Evolutionary conservation across 2,888 invertebrate species (phyloP).

Genomic region (Torymus aiolomorphi): DNA sequence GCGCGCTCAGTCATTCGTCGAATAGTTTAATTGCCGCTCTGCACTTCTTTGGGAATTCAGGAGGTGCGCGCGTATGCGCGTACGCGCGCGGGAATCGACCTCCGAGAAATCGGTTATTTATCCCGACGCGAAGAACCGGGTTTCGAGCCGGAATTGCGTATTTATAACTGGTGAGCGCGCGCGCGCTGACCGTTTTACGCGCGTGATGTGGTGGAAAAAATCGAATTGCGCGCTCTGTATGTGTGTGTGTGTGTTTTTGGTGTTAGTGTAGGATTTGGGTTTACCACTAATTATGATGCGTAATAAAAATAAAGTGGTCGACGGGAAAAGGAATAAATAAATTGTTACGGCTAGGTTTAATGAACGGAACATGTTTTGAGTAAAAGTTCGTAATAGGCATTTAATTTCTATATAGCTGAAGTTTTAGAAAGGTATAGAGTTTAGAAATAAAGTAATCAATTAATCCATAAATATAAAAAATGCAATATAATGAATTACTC

Average conservation of each 20-base stretch:
- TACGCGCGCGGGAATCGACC: conserved; percentile 10
- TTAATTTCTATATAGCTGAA: no score
- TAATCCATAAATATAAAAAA: no score
- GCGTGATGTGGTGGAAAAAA: neutral
- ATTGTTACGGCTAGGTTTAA: neutral
- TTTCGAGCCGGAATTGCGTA: conserved; percentile 1
- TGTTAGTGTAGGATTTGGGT: no score
- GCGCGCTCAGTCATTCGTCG: conserved; percentile 23
- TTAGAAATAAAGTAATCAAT: no score
- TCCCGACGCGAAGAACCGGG: conserved; percentile 2
- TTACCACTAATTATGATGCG: no score
- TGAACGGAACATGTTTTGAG: neutral
- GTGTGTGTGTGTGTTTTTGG: no score
- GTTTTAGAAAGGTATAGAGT: no score
- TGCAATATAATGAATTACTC: no score
- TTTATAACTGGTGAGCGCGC: neutral
- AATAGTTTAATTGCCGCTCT: conserved; percentile 49
- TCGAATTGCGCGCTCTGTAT: no score
- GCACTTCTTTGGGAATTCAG: conserved; percentile 38
- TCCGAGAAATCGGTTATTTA: conserved; percentile 31
- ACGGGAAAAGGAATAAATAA: neutral
- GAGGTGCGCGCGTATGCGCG: neutral
- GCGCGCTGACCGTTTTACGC: neutral
- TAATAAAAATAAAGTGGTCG: no score
- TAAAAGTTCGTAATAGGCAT: no score